Base-by-base conservation (phyloP, 2,888 invertebrate species). In the Parnassius orleans region DNA sequence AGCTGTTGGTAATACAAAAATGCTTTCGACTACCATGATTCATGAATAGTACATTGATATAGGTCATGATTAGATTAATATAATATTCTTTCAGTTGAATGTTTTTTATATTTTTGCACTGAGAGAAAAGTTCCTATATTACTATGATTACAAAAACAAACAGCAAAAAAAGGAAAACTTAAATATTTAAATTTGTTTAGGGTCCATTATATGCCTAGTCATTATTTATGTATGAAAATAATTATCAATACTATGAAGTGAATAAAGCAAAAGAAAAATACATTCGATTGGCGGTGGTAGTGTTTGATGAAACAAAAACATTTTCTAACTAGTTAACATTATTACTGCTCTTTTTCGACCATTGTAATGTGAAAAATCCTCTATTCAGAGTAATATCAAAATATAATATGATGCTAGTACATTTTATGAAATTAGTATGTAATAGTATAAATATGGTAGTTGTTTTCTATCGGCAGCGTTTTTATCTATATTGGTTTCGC, bases 181-280 rank as follows among this genome's bases (percentile, higher is more conserved):
- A 67, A 69, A 69, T 68, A 69, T 74, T 72, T 72, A 72, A 76
- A 79, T 78, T 81, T 80, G 75, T 82, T 79, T 83, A 83, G 81
- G 84, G 85, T 88, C 84, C 87, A 87, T 78, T 87, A 84, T 87
- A 87, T 79, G 81, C 84, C 90, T 90, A 90, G 90, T 90, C 90
- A 90, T 89, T 89, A 88, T 87, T 86, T 84, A 84, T 85, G 79
- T 87, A 81, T 80, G 70, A 80, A 86, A 78, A 73, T 82, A 81
- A 82, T 81, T 83, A 79, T 78, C 81, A 80, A 81, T 84, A 81
- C 81, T 80, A 73, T 79, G 78, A 79, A 80, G 64, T 64, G 62
- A 64, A 68, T 63, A 60, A 68, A 61, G 55, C 57, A 74, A 75
- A 78, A 79, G 76, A 70, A 71, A 71, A 73, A 75, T 77, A 79